Evolutionary conservation across 2,888 invertebrate species (phyloP), one percentile per base, ranked within the genome.

Genomic region (Meganola albula): DNA sequence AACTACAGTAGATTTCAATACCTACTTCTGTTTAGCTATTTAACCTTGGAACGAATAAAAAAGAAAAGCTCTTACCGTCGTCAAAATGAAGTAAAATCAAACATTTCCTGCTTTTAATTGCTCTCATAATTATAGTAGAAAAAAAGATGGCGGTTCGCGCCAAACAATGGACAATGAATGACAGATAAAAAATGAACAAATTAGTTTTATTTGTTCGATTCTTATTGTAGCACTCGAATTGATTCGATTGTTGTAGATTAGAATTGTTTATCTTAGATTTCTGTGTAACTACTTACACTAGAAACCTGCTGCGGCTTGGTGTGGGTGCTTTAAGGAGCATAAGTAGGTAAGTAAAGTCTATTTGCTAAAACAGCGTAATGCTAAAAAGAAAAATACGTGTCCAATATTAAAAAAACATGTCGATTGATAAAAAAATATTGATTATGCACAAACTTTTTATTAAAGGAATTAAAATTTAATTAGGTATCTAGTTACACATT

Each of bases 91-190:
- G 39, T 32, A 42, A 46, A 53, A 34, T 34, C 36, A 24, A 36
- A 52, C 35, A 37, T 51, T 57, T 56, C 54, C 59, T 49, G 44
- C 16, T 41, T 14, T 10, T 52, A 56, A 56, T 56, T 53, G 27
- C 37, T 27, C 26, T 27, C 37, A 41, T 57, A 35, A 57, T 46
- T 41, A 31, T 20, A 35, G 37, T 31, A 12, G 40, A n/a, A n/a
- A n/a, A 34, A 49, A 55, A 55, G 55, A 44, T 53, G 49, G 39
- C 42, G 35, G 40, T 42, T 51, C 53, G 32, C 46, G 48, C 48
- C 48, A 37, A 48, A 61, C 61, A 62, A 61, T 58, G 57, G 52
- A 61, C 63, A 59, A 61, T 41, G 34, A 34, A 25, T 42, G 38
- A 50, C 42, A 53, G 34, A 58, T 62, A 57, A 55, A 45, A 35